Evolutionary conservation across 2,888 invertebrate genomes (phyloP).

Genomic region (Tetheella fluctuosa): DNA sequence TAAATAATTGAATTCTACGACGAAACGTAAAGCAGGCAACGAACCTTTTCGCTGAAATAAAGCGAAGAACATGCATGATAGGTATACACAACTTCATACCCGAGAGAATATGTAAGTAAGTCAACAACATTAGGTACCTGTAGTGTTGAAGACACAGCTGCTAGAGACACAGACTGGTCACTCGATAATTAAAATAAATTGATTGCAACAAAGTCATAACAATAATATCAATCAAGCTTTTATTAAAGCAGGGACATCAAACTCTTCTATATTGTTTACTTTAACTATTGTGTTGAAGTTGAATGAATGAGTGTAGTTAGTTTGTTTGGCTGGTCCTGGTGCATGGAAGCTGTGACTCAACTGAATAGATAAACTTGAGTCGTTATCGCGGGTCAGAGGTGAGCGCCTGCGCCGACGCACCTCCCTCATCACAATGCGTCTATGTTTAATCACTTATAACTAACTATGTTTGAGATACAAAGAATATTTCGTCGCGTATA

Average conservation of each 20-base stretch:
- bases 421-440: not conserved
- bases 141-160: not conserved
- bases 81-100: not conserved
- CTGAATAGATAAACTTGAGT: not conserved
- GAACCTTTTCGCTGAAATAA: not conserved
- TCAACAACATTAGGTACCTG: not conserved
- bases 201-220: conserved; percentile 1
- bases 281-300: not conserved
- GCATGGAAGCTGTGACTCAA: not conserved
- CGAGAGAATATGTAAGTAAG: not conserved
- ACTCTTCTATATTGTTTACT: not conserved
- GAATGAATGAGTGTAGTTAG: not conserved
- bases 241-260: not conserved
- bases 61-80: not conserved
- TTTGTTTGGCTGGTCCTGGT: too few species aligned
- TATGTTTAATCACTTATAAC: not conserved
- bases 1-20: not conserved
- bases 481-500: too few species aligned
- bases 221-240: not conserved
- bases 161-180: not conserved
- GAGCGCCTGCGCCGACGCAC: conserved; percentile 12
- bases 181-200: not conserved
- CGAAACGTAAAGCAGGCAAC: not conserved
- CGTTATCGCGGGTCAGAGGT: conserved; percentile 13
- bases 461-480: not conserved